phyloP scores from a whole-genome alignment of 2,797 vertebrate species.

The Menidia menidia region DNA sequence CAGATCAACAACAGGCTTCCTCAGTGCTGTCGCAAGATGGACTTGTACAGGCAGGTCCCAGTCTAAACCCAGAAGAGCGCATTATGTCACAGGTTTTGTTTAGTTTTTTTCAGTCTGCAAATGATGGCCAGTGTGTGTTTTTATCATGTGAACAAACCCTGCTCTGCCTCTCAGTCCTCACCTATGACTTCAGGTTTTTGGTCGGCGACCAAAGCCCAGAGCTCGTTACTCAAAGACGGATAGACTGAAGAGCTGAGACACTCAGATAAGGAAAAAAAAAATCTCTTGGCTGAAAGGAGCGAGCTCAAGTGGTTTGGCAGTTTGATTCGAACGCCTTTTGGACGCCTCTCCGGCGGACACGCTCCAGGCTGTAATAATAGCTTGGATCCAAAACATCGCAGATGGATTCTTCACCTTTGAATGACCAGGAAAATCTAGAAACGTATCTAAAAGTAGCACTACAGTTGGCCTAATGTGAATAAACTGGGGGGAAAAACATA shows the following conservation, averaged over 20 bases:
- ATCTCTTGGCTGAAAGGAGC: neutral
- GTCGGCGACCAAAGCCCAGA: neutral
- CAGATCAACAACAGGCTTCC: slow-evolving; percentile 57
- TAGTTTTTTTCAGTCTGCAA: neutral
- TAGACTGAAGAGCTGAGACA: neutral
- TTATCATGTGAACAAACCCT: neutral
- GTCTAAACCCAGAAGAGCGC: neutral
- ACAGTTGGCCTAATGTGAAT: too few relatives aligned
- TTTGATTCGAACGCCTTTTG: slow-evolving; percentile 1
- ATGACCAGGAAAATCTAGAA: neutral
- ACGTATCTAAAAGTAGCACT: neutral
- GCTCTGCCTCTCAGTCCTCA: neutral
- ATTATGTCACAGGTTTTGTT: too few relatives aligned
- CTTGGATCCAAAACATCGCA: neutral
- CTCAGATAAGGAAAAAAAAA: neutral
- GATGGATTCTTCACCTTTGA: neutral
- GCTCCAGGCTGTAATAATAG: neutral
- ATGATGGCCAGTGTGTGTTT: neutral
- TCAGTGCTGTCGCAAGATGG: slow-evolving; percentile 46
- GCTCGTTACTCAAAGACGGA: neutral
- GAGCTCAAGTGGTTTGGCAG: neutral
- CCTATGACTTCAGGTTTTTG: neutral
- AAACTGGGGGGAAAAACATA: too few relatives aligned
- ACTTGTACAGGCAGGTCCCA: slow-evolving; percentile 34
- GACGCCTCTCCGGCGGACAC: neutral